Percentiles rank a stretch among this genome's conserved stretches.
Evolutionary conservation across 2,797 vertebrate species (phyloP).

Genomic region (Halcyon badia): DNA sequence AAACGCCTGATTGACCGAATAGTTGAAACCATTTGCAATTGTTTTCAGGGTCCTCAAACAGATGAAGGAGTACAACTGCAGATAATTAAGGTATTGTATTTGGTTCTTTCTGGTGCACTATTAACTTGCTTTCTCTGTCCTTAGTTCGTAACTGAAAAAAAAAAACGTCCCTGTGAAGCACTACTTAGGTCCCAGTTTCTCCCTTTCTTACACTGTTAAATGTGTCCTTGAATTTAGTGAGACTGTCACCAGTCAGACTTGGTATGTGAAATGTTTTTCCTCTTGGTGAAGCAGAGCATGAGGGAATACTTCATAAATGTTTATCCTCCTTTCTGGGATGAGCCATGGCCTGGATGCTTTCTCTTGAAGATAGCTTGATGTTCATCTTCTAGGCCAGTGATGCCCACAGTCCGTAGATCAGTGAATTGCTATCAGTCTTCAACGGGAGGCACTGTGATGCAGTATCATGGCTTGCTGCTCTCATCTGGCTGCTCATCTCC

Average conservation of each 20-base stretch:
- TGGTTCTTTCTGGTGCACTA: neutral
- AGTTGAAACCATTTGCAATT: slow-evolving; percentile 95
- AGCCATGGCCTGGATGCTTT: neutral
- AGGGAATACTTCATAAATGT: neutral
- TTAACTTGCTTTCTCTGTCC: neutral
- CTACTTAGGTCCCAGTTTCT: neutral
- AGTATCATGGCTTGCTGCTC: neutral
- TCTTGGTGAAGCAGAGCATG: neutral
- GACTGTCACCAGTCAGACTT: neutral
- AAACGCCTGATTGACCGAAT: slow-evolving; percentile 95
- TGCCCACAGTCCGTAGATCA: neutral
- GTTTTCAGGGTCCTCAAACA: slow-evolving; percentile 96
- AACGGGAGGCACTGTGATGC: neutral
- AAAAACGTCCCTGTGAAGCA: neutral
- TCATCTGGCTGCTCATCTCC: neutral
- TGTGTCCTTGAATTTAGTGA: neutral
- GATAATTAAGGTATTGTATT: slow-evolving; percentile 93
- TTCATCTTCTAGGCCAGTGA: neutral
- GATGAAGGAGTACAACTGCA: slow-evolving; percentile 98
- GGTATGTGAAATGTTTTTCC: neutral
- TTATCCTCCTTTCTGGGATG: neutral
- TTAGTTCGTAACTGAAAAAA: neutral
- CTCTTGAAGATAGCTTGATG: neutral
- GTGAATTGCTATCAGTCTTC: neutral
- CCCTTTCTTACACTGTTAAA: neutral